Evolutionary conservation across 2,888 invertebrate genomes (phyloP).

Genomic region (Scaptomyza reducta): DNA sequence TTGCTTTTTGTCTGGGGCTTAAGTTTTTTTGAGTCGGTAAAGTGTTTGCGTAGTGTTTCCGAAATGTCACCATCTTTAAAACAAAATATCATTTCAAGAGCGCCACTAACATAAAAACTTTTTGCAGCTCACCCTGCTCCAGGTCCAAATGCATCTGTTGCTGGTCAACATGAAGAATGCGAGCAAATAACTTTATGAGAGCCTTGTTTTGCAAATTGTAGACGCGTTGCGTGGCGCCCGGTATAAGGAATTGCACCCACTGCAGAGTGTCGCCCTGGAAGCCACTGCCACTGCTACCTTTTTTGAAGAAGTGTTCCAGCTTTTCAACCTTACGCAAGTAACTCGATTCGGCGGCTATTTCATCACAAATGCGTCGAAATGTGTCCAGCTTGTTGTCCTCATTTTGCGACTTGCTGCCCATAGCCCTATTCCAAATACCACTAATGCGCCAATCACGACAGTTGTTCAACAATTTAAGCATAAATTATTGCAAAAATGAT

Average conservation of each 20-base stretch:
- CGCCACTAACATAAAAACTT: not conserved
- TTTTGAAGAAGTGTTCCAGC: slow-evolving; percentile 88
- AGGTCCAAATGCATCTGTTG: slow-evolving; percentile 93
- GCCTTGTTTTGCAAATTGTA: slow-evolving; percentile 97
- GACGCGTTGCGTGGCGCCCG: slow-evolving; percentile 91
- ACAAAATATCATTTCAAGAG: not conserved
- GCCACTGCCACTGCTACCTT: slow-evolving; percentile 86
- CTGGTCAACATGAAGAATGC: slow-evolving; percentile 89
- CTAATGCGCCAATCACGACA: slow-evolving; percentile 11
- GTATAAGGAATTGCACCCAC: slow-evolving; percentile 93
- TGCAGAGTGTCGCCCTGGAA: slow-evolving; percentile 92
- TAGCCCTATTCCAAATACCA: slow-evolving; percentile 27
- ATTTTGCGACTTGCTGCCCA: slow-evolving; percentile 50
- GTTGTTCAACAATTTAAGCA: slow-evolving; percentile 39
- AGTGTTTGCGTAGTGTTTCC: slow-evolving; percentile 92
- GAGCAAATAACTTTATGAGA: slow-evolving; percentile 93
- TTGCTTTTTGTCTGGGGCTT: slow-evolving; percentile 88
- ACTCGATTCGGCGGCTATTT: slow-evolving; percentile 90
- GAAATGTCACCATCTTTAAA: slow-evolving; percentile 89
- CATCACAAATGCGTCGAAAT: slow-evolving; percentile 91
- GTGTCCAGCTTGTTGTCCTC: slow-evolving; percentile 91
- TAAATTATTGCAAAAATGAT: slow-evolving; percentile 20
- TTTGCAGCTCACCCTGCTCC: slow-evolving; percentile 87
- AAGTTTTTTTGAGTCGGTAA: slow-evolving; percentile 87
- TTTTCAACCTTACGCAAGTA: slow-evolving; percentile 92